These are phyloP conservation scores for Propithecus coquereli DNA, from an alignment of 2,113 vertebrate species.

Conservation along the genomic window DNA sequence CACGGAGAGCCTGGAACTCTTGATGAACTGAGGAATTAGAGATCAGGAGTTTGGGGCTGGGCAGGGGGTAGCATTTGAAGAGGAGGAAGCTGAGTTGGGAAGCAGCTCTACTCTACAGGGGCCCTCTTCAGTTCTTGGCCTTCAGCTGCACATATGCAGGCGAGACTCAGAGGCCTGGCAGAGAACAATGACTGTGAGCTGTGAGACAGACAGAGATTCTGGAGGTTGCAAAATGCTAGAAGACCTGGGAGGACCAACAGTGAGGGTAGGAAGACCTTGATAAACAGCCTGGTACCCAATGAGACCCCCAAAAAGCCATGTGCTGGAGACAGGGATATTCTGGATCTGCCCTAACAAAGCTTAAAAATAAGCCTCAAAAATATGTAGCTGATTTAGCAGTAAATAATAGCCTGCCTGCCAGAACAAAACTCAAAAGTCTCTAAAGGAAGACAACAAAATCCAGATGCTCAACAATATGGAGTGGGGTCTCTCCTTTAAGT, in stretches of 20 bases:
- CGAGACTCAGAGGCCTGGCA: background rate
- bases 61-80: background rate
- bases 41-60: background rate
- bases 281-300: background rate
- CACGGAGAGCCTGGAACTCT: background rate
- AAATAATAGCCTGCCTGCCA: background rate
- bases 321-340: background rate
- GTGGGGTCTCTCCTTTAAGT: background rate
- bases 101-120: background rate
- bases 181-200: background rate
- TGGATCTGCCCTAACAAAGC: background rate
- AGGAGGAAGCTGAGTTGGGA: background rate
- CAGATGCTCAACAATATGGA: background rate
- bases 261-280: background rate
- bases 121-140: background rate
- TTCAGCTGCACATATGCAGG: background rate
- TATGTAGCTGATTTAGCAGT: background rate
- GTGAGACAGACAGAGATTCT: background rate
- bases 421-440: conserved; percentile 1
- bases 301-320: background rate
- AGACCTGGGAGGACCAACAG: background rate
- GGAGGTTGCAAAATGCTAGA: background rate
- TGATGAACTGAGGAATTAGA: background rate
- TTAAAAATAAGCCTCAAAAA: conserved; percentile 17
- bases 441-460: conserved; percentile 13